Evolutionary conservation across 2,888 invertebrate species (phyloP), one percentile per base, ranked within the genome.

Genomic region (Kuschelorhynchus macadamiae): DNA sequence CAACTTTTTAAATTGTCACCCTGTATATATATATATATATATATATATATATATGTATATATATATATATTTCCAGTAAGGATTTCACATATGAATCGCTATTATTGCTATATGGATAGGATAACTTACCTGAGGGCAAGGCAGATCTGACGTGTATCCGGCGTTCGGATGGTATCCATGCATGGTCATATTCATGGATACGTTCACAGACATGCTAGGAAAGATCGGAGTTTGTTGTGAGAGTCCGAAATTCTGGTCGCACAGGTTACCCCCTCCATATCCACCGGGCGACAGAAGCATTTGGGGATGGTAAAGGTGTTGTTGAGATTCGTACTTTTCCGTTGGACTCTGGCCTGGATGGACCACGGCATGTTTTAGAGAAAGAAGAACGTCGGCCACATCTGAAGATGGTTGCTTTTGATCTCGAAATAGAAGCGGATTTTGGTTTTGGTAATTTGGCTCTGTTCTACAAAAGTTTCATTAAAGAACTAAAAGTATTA

Each of bases 171-270:
- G 88, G 75, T 91, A 91, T 1, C 91, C 91, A 73, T 95, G 95
- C 92, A 97, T 96, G 63, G 97, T 97, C 97, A 97, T 97, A 83
- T 96, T 97, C 97, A 97, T 97, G 76, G 94, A 94, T 0, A 97
- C 96, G 81, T 97, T 97, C 73, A 97, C 96, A 79, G 95, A 95
- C 97, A 97, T 97, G 78, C 95, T 93, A 9, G 96, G 95, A 81
- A 94, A 94, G 72, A 92, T 87, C 0, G 90, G 83, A 3, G 78
- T 39, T 67, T 81, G 82, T 36, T 80, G 81, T 12, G n/a, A 5
- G 5, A 71, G 14, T 18, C 67, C 67, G 57, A 79, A 80, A n/a
- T 71, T 55, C 72, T 83, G 81, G 12, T 82, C 81, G 65, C 81
- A 81, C 14, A 80, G 71, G 41, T 60, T 60, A 11, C 73, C 68